Base-by-base conservation (phyloP, 2,797 vertebrate genomes). In the Acrossocheilus fasciatus region DNA sequence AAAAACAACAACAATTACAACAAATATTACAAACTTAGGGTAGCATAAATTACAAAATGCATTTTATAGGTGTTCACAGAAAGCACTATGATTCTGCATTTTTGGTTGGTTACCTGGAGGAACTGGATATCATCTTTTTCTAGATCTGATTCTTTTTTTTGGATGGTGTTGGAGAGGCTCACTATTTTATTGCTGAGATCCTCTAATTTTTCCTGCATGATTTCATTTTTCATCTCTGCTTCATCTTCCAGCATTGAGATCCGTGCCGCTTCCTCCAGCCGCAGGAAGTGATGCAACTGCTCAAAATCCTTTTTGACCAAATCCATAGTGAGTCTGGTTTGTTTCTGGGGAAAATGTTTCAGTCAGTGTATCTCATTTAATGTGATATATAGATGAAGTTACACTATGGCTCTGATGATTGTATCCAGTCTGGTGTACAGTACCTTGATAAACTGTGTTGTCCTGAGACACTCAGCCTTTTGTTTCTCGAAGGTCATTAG, bases 231-330 rank as follows among this genome's bases (percentile, higher is more conserved):
- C 72, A 73, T 20, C 39, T 85, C 79, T 26, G 39, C 73, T 69
- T 90, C 89, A 20, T 87, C 75, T 36, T 62, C 54, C 43, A 88
- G 50, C 34, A 69, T 69, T 7, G 50, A 26, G 26, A 88, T 78
- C 17, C 82, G 78, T 15, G 30, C 36, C 2, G 23, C 20, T 79
- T 89, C 88, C 82, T 90, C 89, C 5, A 78, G 50, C 9, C 23
- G 30, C 43, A 88, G 88, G 74, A 90, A 89, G 66, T 88, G 43
- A 57, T 68, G 87, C 43, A 88, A 69, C 30, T 86, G 41, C 73
- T 89, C 84, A 85, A 90, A 90, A n/a, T 74, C 81, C 3, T 57
- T 43, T 72, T 76, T 85, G 30, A 89, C 87, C 20, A 82, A 74
- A 34, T 6, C 34, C 69, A 6, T 17, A 34, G 62, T 66, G 14